Percentiles rank a stretch among this genome's conserved stretches.
These are phyloP conservation scores for Hirundichthys speculiger DNA, from an alignment of 2,113 vertebrate species.

Conservation along the genomic window DNA sequence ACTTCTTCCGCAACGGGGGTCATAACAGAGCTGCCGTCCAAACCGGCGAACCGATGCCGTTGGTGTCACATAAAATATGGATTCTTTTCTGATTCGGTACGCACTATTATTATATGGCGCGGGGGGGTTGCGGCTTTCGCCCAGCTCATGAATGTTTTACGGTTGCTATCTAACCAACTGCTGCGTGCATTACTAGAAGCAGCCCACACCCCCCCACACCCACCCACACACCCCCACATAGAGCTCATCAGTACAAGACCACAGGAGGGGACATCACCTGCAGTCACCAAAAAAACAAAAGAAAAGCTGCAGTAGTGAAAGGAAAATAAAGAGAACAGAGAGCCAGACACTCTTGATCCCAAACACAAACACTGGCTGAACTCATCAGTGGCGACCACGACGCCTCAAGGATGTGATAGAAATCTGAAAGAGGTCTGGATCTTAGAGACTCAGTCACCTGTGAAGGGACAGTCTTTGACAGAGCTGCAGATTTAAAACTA, in stretches of 20 bases:
- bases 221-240: no score
- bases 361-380: no score
- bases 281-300: background rate
- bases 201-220: no score
- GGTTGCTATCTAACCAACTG: conserved; percentile 22
- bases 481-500: no score
- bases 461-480: no score
- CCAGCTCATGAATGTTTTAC: conserved; percentile 3
- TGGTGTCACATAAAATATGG: background rate
- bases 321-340: no score
- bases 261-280: background rate
- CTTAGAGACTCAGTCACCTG: no score
- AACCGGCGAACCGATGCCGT: background rate
- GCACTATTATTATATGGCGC: background rate
- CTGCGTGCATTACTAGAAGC: conserved; percentile 8
- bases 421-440: background rate
- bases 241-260: no score
- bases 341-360: no score
- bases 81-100: background rate
- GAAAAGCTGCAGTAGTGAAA: no score
- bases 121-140: background rate
- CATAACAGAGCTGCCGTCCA: no score
- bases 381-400: background rate
- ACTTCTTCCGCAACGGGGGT: no score
- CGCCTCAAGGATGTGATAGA: background rate